Base-by-base conservation (phyloP, 2,888 invertebrate species). In the Erebia ligea region DNA sequence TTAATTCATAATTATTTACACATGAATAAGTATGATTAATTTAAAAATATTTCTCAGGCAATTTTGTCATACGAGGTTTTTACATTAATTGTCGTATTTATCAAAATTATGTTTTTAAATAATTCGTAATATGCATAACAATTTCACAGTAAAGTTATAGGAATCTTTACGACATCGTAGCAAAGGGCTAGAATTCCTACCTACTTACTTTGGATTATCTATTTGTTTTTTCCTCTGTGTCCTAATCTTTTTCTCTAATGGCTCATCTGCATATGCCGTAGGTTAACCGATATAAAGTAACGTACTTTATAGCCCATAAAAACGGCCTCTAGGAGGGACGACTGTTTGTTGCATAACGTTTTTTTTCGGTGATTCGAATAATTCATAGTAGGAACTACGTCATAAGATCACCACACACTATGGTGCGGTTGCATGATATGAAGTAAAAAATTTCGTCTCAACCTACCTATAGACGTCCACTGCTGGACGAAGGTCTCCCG, bases 211-310 rank as follows among this genome's bases (percentile, higher is more conserved):
- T 19, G 42, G 61, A 42, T 56, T 13, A 56, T 13, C 19, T 17
- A 19, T 61, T 61, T 61, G 19, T 61, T 45, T n/a, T 42, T 45
- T 45, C 42, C n/a, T 17, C 8, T 15, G 5, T 15, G 5, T 15
- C 42, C 40, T 61, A 61, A 19, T 42, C 61, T 9, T 11, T 9
- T 42, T 19, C 19, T 17, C 11, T 19, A 11, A 3, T 13, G 13
- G 25, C 61, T 61, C 61, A 45, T 61, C 42, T 61, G 13, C 42
- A 61, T 61, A 61, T 13, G 13, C 42, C 61, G 61, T n/a, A 45
- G 34, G 17, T 21, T 13, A 21, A 21, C 21, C 13, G 56, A 13
- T 61, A 58, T 40, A 42, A 61, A 4, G 11, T 42, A n/a, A 40
- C 6, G 8, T 8, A 19, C 17, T 61, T 61, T 61, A 61, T 61